Percentiles rank a stretch among this genome's conserved stretches.
Evolutionary conservation across 2,888 invertebrate genomes (phyloP).

Genomic region (Dryobotodes eremita): DNA sequence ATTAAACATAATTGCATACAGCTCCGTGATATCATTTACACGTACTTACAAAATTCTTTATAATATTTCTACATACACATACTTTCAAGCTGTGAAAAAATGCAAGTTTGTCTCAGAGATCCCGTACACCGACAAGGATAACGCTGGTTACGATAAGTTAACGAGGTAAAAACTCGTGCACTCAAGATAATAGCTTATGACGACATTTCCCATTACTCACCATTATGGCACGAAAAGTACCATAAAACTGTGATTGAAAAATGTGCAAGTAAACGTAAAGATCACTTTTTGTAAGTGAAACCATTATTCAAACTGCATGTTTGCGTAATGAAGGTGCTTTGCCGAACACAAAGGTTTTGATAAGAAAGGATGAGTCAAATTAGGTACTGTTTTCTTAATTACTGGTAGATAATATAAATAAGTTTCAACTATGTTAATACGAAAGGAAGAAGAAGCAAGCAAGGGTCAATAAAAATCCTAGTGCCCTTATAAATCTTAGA

Average conservation of each 20-base stretch:
- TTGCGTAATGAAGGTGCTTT: background rate
- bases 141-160: slow-evolving; percentile 46
- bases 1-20: background rate
- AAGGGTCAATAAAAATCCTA: background rate
- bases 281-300: slow-evolving; percentile 7
- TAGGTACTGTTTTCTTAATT: too few relatives aligned
- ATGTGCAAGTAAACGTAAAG: slow-evolving; percentile 46
- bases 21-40: background rate
- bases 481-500: background rate
- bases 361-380: background rate
- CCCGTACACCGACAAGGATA: slow-evolving; percentile 30
- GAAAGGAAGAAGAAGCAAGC: background rate
- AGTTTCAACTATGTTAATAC: background rate
- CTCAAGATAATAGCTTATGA: slow-evolving; percentile 43
- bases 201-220: slow-evolving; percentile 51
- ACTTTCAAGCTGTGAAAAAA: background rate
- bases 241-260: slow-evolving; percentile 59
- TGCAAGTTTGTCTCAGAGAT: slow-evolving; percentile 26
- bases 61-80: background rate
- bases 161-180: slow-evolving; percentile 57
- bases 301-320: slow-evolving; percentile 3
- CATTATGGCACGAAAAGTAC: slow-evolving; percentile 43
- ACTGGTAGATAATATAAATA: background rate
- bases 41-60: background rate
- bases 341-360: background rate